phyloP scores from a whole-genome alignment of 2,113 vertebrate species.

The Cercopithecus mona region DNA sequence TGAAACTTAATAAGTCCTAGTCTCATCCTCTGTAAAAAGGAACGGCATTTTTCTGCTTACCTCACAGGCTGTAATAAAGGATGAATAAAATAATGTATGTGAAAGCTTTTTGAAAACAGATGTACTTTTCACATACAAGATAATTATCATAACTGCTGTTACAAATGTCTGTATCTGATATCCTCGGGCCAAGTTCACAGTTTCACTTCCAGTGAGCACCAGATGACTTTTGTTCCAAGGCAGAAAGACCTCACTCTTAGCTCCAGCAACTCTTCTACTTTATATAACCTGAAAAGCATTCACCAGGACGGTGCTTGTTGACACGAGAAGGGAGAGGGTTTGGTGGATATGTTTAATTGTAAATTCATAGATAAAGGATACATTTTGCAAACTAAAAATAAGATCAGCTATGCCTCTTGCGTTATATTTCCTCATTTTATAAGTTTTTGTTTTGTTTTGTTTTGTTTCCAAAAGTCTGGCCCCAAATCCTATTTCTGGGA shows the following conservation, averaged over 20 bases:
- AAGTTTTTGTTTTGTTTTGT: not conserved
- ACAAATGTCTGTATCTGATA: not conserved
- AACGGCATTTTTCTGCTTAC: not conserved
- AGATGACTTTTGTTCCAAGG: not conserved
- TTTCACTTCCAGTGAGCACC: not conserved
- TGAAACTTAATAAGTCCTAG: not conserved
- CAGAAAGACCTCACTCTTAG: not conserved
- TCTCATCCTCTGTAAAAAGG: not conserved
- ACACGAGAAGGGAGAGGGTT: not conserved
- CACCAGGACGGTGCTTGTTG: not conserved
- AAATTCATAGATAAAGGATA: not conserved
- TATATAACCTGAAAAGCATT: not conserved
- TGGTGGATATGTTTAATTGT: not conserved
- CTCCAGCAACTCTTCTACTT: not conserved
- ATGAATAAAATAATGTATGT: not conserved
- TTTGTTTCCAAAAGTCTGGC: not conserved
- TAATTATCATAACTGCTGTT: not conserved
- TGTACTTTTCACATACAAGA: not conserved
- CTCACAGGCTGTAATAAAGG: not conserved
- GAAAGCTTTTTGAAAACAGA: conserved; percentile 22
- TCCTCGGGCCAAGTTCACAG: not conserved
- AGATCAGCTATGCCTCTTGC: not conserved
- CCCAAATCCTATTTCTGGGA: not conserved
- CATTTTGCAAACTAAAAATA: not conserved
- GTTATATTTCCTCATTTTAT: not conserved